Percentiles rank a stretch among this genome's conserved stretches.
Conservation (phyloP, 2,888 invertebrate genomes). For the Drosophila neoperkinsi region DNA sequence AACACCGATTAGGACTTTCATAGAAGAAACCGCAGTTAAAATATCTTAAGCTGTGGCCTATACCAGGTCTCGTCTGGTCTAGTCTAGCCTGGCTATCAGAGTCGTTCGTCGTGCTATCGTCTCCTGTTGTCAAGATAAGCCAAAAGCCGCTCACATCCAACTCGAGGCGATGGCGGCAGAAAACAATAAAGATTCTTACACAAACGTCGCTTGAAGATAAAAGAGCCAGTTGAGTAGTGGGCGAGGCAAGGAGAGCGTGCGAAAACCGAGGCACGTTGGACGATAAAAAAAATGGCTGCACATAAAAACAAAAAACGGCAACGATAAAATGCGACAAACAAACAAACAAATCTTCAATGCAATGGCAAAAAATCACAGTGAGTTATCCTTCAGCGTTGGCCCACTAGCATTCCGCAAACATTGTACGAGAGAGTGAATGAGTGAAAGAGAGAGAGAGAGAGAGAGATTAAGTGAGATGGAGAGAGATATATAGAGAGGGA, state of each 20-base stretch:
- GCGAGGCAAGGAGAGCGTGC: background rate
- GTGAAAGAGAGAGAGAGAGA: background rate
- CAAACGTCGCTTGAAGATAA: constrained; percentile 66
- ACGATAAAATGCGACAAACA: constrained; percentile 75
- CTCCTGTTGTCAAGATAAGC: constrained; percentile 44
- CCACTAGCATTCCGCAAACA: constrained; percentile 18
- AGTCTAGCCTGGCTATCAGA: constrained; percentile 14
- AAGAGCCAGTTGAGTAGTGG: constrained; percentile 29
- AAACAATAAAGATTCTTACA: constrained; percentile 78
- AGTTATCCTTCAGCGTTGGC: constrained; percentile 59
- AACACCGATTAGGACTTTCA: constrained; percentile 23
- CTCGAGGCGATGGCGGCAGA: constrained; percentile 50
- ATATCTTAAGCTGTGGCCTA: constrained; percentile 22
- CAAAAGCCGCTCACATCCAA: constrained; percentile 52
- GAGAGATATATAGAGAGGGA: background rate
- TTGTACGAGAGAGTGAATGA: constrained; percentile 10
- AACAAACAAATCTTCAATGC: constrained; percentile 57
- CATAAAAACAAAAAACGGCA: constrained; percentile 61
- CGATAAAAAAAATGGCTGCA: constrained; percentile 72
- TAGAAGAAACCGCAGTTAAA: constrained; percentile 17
- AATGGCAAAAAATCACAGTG: constrained; percentile 57
- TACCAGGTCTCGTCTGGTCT: constrained; percentile 8
- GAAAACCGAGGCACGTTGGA: constrained; percentile 48
- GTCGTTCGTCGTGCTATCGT: constrained; percentile 1
- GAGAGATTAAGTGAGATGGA: background rate